Evolutionary conservation across 2,113 vertebrate genomes (phyloP).

Genomic region (Calyptomena viridis): DNA sequence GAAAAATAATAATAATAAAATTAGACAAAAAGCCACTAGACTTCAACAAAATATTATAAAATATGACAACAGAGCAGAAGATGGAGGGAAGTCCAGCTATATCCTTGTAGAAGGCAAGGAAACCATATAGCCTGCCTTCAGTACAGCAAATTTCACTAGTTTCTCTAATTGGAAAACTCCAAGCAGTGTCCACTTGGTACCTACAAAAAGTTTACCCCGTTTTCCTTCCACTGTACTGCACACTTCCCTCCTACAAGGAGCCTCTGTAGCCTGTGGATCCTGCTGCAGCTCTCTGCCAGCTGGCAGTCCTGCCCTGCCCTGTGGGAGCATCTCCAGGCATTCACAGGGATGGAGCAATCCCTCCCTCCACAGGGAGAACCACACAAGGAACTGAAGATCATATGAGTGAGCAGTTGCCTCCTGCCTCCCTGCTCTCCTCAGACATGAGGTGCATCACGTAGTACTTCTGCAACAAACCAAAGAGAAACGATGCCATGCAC

Average conservation of each 20-base stretch:
- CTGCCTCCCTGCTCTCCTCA: neutral
- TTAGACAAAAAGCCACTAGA: neutral
- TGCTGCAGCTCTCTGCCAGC: neutral
- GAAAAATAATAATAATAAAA: neutral
- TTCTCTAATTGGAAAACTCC: neutral
- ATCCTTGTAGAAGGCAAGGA: neutral
- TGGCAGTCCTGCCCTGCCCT: neutral
- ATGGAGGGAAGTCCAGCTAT: neutral
- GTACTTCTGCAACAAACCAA: neutral
- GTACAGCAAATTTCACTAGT: neutral
- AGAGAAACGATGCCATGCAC: fast-evolving
- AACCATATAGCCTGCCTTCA: neutral
- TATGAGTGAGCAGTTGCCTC: neutral
- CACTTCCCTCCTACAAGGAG: neutral
- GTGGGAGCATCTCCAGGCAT: neutral
- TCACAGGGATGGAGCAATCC: neutral
- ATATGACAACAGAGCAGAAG: neutral
- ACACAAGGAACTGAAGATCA: neutral
- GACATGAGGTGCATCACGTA: fast-evolving
- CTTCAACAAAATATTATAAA: neutral
- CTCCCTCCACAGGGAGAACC: neutral
- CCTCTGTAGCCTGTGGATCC: neutral
- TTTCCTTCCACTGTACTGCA: neutral
- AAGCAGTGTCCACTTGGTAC: neutral
- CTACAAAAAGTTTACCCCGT: neutral